Evolutionary conservation across 2,888 invertebrate species (phyloP).

Genomic region (Omphaloscelis lunosa): DNA sequence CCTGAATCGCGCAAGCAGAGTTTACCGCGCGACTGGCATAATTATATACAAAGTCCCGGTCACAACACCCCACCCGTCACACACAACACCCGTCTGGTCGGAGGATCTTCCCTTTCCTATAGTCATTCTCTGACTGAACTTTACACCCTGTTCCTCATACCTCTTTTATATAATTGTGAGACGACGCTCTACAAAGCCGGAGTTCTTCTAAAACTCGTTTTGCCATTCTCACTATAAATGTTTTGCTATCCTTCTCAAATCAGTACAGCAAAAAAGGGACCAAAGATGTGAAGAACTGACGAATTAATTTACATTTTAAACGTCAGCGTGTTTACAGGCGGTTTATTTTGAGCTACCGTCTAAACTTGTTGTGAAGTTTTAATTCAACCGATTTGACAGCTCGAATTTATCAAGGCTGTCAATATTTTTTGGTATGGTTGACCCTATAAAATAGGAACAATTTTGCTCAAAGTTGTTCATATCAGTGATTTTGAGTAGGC

Average conservation of each 20-base stretch:
- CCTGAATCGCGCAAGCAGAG: too few species aligned
- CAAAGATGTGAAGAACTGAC: background rate
- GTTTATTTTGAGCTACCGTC: slow-evolving; percentile 19
- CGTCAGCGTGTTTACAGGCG: slow-evolving; percentile 17
- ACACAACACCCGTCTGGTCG: too few species aligned
- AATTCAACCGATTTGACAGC: slow-evolving; percentile 33
- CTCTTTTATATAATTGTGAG: too few species aligned
- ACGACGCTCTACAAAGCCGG: too few species aligned
- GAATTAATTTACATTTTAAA: slow-evolving; percentile 33
- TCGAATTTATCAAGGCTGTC: slow-evolving; percentile 17
- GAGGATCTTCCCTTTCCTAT: too few species aligned
- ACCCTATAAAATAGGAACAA: background rate
- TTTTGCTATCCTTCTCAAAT: background rate
- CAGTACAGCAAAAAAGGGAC: background rate
- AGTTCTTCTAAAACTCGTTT: background rate
- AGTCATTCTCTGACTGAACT: too few species aligned
- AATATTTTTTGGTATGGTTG: slow-evolving; percentile 16
- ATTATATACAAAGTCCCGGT: too few species aligned
- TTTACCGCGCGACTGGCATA: too few species aligned
- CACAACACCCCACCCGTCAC: too few species aligned
- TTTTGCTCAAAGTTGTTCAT: background rate
- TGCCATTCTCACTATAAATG: background rate
- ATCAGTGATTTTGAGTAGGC: background rate
- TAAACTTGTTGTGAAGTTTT: slow-evolving; percentile 34
- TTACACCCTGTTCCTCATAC: too few species aligned